Conservation (phyloP, 2,113 vertebrate species). For the Rhabdomys dilectus region DNA sequence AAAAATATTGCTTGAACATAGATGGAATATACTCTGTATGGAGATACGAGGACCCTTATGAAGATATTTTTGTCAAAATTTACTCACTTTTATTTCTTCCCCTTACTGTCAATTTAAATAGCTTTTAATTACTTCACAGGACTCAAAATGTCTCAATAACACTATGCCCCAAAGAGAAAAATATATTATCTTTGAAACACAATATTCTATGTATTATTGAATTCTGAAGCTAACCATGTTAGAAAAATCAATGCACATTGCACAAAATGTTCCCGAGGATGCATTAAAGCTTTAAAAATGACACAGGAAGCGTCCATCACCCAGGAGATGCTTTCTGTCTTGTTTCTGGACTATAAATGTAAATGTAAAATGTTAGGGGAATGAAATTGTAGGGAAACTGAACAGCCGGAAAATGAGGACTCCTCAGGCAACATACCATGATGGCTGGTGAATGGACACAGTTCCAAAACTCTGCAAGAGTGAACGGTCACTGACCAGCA, state of each 20-base stretch:
- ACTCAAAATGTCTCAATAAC: slow-evolving; percentile 51
- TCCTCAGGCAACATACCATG: neutral
- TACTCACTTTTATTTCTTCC: slow-evolving; percentile 43
- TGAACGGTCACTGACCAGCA: neutral
- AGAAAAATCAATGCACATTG: slow-evolving; percentile 34
- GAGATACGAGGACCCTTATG: slow-evolving; percentile 3
- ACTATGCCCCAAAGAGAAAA: slow-evolving; percentile 52
- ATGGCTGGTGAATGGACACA: neutral
- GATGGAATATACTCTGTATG: neutral
- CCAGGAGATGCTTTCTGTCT: neutral
- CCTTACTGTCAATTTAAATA: slow-evolving; percentile 55
- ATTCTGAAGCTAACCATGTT: slow-evolving; percentile 62
- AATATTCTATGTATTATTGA: slow-evolving; percentile 55
- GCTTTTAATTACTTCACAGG: slow-evolving; percentile 41
- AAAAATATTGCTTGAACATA: neutral
- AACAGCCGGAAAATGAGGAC: neutral
- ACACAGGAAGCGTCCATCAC: neutral
- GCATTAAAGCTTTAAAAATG: slow-evolving; percentile 23
- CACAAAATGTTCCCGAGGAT: slow-evolving; percentile 42
- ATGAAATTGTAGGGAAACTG: neutral
- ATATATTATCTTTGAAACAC: slow-evolving; percentile 59
- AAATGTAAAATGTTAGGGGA: slow-evolving; percentile 15
- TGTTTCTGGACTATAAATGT: neutral
- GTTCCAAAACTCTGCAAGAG: neutral
- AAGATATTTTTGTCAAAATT: neutral